phyloP scores from a whole-genome alignment of 1,140 invertebrate genomes.

The Drosophila willistoni region DNA sequence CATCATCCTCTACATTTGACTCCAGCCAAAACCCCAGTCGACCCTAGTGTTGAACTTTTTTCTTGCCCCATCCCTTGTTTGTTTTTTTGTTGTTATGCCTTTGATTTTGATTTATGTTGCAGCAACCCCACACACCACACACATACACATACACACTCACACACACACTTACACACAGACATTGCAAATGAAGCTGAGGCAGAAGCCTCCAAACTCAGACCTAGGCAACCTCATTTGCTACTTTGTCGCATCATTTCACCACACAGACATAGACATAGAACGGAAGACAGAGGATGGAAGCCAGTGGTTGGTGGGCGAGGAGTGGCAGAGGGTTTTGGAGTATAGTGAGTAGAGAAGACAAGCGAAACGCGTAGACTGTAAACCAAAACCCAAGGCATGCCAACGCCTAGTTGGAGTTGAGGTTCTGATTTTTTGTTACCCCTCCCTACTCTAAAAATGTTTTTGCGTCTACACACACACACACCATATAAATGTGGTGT shows the following conservation, averaged over 20 bases:
- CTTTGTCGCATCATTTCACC: slow-evolving; percentile 79
- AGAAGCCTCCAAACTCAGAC: slow-evolving; percentile 29
- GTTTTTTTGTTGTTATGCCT: slow-evolving; percentile 59
- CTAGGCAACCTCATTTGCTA: slow-evolving; percentile 72
- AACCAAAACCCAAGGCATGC: slow-evolving; percentile 56
- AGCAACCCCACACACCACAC: slow-evolving; percentile 42
- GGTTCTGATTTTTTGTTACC: slow-evolving; percentile 32
- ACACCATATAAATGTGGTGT: slow-evolving; percentile 52
- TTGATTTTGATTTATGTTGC: slow-evolving; percentile 81
- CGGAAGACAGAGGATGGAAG: slow-evolving; percentile 5
- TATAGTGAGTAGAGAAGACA: background rate
- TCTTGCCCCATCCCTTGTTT: background rate
- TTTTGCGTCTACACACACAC: background rate
- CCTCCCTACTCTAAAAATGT: slow-evolving; percentile 2
- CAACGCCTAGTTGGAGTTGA: slow-evolving; percentile 47
- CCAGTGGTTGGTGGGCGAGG: background rate
- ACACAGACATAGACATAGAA: slow-evolving; percentile 24
- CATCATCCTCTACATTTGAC: slow-evolving; percentile 6
- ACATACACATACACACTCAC: slow-evolving; percentile 20
- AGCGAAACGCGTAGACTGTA: slow-evolving; percentile 5
- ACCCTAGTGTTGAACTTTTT: slow-evolving; percentile 16
- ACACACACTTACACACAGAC: slow-evolving; percentile 17
- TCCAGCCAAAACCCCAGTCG: slow-evolving; percentile 17
- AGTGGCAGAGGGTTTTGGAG: background rate
- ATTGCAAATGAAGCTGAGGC: slow-evolving; percentile 51